phyloP scores from a whole-genome alignment of 2,113 vertebrate species.

The Cyanoramphus novaezelandiae region DNA sequence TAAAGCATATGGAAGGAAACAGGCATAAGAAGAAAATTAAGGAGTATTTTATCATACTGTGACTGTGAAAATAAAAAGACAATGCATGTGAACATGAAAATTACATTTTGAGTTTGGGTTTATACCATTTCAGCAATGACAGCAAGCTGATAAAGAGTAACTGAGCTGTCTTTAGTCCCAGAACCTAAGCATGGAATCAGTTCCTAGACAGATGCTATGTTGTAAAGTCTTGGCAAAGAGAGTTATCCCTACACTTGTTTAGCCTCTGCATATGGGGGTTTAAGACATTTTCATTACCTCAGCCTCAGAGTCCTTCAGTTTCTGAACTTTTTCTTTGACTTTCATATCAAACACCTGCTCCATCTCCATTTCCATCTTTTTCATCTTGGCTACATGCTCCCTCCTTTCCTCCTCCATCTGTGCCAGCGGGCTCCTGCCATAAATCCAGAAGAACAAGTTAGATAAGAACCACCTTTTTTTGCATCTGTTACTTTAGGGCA shows the following conservation, averaged over 20 bases:
- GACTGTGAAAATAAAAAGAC: not conserved
- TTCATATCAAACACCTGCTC: constrained; percentile 99
- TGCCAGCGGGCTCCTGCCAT: constrained; percentile 91
- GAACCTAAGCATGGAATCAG: not conserved
- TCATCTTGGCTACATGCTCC: constrained; percentile 97
- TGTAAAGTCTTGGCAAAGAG: not conserved
- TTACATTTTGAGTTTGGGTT: not conserved
- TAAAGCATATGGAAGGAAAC: not conserved
- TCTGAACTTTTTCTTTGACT: constrained; percentile 98
- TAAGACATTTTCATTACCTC: constrained; percentile 80
- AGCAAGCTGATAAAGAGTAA: not conserved
- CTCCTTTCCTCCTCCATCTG: constrained; percentile 98
- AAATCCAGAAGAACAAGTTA: constrained; percentile 39
- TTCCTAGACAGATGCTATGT: not conserved
- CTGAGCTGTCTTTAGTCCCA: not conserved
- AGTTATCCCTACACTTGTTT: not conserved
- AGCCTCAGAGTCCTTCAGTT: constrained; percentile 97
- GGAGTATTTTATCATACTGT: not conserved
- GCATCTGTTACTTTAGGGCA: not conserved
- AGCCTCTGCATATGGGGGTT: not conserved
- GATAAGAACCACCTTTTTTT: not conserved
- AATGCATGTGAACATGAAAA: not conserved
- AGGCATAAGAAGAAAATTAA: not conserved
- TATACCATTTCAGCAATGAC: not conserved
- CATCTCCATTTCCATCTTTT: constrained; percentile 99